Conservation (phyloP, 2,797 vertebrate genomes). For the Crenuchus spilurus region DNA sequence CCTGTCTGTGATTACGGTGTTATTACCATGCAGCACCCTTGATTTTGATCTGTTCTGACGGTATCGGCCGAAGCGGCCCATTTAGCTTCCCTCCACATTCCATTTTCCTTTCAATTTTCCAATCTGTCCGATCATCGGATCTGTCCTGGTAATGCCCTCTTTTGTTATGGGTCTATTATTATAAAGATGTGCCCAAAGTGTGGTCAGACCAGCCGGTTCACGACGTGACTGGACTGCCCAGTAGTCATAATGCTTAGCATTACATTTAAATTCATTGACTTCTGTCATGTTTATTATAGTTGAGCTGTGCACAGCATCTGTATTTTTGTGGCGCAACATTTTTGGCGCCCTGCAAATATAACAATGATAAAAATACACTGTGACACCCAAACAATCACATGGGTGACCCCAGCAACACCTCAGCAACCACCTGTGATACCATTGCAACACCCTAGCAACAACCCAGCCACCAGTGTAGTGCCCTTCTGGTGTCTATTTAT, state of each 20-base stretch:
- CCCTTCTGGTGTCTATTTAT: no score
- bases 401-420: no score
- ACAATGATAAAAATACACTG: no score
- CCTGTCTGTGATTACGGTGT: conserved; percentile 7
- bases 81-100: conserved; percentile 28
- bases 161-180: conserved; percentile 48
- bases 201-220: conserved; percentile 17
- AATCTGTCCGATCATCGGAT: conserved; percentile 42
- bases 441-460: no score
- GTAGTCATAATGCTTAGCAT: conserved; percentile 13
- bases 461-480: no score
- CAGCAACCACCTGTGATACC: no score
- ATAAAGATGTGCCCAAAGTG: conserved; percentile 43
- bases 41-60: conserved; percentile 48
- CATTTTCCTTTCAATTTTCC: conserved; percentile 50
- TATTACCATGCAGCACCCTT: conserved; percentile 19
- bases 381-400: no score
- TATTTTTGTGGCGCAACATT: no score
- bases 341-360: no score
- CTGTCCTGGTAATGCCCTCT: conserved; percentile 50
- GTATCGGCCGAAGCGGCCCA: conserved; percentile 28
- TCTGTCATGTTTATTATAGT: no score
- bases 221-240: conserved; percentile 31
- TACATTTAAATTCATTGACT: conserved; percentile 30
- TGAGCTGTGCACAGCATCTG: no score